Percentiles rank a stretch among this genome's conserved stretches.
Conservation (phyloP, 2,888 invertebrate species). For the Neoascia interrupta region DNA sequence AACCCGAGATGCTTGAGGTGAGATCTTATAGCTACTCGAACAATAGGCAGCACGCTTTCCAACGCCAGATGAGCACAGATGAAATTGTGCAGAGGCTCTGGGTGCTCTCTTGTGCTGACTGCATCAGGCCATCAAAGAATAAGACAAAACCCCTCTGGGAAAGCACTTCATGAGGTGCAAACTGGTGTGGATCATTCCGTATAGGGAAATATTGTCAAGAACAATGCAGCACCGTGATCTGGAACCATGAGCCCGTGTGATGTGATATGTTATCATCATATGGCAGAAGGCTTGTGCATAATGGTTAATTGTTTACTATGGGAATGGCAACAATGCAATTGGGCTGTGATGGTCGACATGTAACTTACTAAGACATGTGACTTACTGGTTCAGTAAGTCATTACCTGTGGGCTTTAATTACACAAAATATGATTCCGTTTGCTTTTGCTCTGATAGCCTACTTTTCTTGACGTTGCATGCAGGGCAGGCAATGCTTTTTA, state of each 20-base stretch:
- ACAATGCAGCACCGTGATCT: slow-evolving; percentile 61
- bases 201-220: slow-evolving; percentile 54
- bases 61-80: not conserved
- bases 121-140: slow-evolving; percentile 40
- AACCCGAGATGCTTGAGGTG: slow-evolving; percentile 49
- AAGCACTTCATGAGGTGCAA: slow-evolving; percentile 8
- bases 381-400: slow-evolving; percentile 47
- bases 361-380: too few species aligned
- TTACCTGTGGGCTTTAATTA: slow-evolving; percentile 49
- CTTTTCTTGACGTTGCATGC: too few species aligned
- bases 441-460: slow-evolving; percentile 39
- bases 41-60: slow-evolving; percentile 53
- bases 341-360: slow-evolving; percentile 24
- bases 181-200: slow-evolving; percentile 18
- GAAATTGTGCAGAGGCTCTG: slow-evolving; percentile 20
- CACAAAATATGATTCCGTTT: slow-evolving; percentile 45
- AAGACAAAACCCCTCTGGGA: slow-evolving; percentile 39
- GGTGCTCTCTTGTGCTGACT: too few species aligned
- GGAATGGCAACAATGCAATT: slow-evolving; percentile 40
- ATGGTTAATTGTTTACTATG: slow-evolving; percentile 35
- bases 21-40: slow-evolving; percentile 50
- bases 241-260: slow-evolving; percentile 48
- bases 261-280: slow-evolving; percentile 53
- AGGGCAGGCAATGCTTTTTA: too few species aligned
- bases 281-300: slow-evolving; percentile 22